Evolutionary conservation across 2,888 invertebrate species (phyloP), one percentile per base, ranked within the genome.

Genomic region (Phengaris alcon): DNA sequence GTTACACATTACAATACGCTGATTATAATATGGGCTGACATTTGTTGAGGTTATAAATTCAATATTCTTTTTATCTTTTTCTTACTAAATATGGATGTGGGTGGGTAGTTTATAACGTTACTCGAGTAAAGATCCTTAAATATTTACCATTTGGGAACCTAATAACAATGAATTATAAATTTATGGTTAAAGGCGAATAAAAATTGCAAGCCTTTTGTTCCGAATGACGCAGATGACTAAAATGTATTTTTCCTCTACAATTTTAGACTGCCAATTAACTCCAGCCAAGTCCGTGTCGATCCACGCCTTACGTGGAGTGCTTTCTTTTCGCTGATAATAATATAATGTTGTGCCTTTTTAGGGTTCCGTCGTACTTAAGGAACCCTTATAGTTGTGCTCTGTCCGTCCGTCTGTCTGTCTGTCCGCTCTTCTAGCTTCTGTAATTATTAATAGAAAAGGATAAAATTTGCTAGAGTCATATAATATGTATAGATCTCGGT

Each of bases 11-110:
- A 54, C 72, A 35, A 54, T 72, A 52, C 70, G 51, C 10, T 70
- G 13, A 64, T 48, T 69, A 51, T 52, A 70, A 70, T 70, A 54
- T 54, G 54, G 72, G 35, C 54, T 54, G 72, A 54, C 51, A 51
- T 70, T 70, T 70, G 70, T 52, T 70, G 52, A 70, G 22, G 51
- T 72, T 72, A 54, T 72, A 72, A 72, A 72, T 54, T 72, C 54
- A 13, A 52, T 35, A 52, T 54, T 52, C 72, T 54, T 70, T 70
- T 69, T 69, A 69, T 69, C n/a, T 15, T 70, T 70, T 72, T 68
- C 68, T 68, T 54, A 54, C 72, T 54, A 52, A 72, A 54, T 72
- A 22, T 54, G 72, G 72, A 15, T 7, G 10, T 35, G 35, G 22
- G 72, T 72, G 52, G 72, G 72, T 48, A 69, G 69, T 54, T 22